Evolutionary conservation across 2,888 invertebrate species (phyloP).

Genomic region (Sthenelais limicola): DNA sequence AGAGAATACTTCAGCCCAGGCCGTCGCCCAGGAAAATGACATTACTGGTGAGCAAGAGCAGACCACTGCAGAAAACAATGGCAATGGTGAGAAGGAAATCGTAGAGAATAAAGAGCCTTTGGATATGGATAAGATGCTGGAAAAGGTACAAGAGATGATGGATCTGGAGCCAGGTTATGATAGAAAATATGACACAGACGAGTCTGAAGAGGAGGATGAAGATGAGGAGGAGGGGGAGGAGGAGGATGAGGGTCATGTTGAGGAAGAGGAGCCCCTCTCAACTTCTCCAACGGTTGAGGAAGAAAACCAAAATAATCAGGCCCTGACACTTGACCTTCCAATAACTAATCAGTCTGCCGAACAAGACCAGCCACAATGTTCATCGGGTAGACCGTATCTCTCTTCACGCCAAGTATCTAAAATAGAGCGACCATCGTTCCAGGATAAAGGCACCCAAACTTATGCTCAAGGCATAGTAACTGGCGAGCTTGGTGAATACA

Average conservation of each 20-base stretch:
- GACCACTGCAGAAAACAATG: background rate
- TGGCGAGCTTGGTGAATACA: conserved; percentile 2
- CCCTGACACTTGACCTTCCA: no score
- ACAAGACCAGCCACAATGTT: no score
- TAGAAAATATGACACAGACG: background rate
- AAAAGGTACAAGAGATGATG: background rate
- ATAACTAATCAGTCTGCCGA: no score
- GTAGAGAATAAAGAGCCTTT: conserved; percentile 16
- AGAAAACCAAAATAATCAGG: no score
- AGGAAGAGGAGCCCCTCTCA: background rate
- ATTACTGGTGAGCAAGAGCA: background rate
- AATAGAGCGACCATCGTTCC: no score
- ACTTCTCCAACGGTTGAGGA: no score
- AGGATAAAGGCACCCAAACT: no score
- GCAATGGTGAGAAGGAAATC: no score
- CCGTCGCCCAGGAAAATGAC: background rate
- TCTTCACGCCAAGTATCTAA: no score
- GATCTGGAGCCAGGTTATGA: background rate
- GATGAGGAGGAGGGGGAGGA: conserved; percentile 11
- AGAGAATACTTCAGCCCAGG: background rate
- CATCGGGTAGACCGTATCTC: no score
- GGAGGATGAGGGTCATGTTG: background rate
- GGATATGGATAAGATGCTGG: conserved; percentile 10
- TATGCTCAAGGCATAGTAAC: no score
- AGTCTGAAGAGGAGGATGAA: background rate